phyloP scores from a whole-genome alignment of 2,797 vertebrate genomes.

The Borostomias antarcticus region DNA sequence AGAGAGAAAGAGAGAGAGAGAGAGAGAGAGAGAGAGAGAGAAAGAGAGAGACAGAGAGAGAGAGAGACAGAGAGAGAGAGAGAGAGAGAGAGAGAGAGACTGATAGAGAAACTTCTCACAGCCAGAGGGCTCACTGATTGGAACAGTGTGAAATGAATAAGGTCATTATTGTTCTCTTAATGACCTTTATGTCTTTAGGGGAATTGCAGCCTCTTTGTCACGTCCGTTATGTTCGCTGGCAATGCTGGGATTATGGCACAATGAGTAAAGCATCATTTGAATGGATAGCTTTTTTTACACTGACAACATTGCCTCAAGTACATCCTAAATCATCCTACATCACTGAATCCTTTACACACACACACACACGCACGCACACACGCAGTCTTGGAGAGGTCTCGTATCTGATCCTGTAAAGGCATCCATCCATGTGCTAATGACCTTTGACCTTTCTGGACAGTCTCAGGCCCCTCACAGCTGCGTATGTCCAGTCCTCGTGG shows the following conservation, averaged over 20 bases:
- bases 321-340: too few species aligned
- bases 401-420: background rate
- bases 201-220: slow-evolving; percentile 65
- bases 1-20: slow-evolving; percentile 14
- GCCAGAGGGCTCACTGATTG: slow-evolving; percentile 62
- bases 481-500: background rate
- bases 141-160: slow-evolving; percentile 73
- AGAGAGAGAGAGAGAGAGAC: slow-evolving; percentile 1
- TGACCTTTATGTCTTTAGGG: slow-evolving; percentile 73
- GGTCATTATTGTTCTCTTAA: slow-evolving; percentile 74
- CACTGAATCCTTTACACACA: background rate
- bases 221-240: slow-evolving; percentile 53
- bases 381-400: background rate
- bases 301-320: slow-evolving; percentile 28
- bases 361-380: background rate
- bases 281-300: slow-evolving; percentile 37
- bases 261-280: slow-evolving; percentile 48
- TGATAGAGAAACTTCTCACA: background rate
- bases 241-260: slow-evolving; percentile 51
- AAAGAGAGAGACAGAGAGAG: background rate
- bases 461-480: background rate
- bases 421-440: background rate
- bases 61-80: background rate
- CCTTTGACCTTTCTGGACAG: slow-evolving; percentile 2
- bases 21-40: background rate